phyloP scores from a whole-genome alignment of 2,113 vertebrate genomes.

The Donacobius atricapilla region DNA sequence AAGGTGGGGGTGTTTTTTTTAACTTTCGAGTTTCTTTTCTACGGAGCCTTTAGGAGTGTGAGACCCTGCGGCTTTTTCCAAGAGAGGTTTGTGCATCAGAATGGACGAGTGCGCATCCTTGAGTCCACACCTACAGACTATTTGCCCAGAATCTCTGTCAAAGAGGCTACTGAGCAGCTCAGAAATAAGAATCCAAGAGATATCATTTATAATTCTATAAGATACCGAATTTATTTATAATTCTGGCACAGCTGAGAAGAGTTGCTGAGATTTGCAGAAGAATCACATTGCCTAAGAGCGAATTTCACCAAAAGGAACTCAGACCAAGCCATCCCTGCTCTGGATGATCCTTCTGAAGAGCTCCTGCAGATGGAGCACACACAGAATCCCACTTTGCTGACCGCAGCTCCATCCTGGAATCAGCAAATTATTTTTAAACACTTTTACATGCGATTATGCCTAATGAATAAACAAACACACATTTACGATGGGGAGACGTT shows the following conservation, averaged over 20 bases:
- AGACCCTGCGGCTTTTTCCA: neutral
- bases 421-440: neutral
- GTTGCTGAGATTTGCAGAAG: neutral
- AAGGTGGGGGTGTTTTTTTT: neutral
- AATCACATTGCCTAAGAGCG: neutral
- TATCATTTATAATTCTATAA: neutral
- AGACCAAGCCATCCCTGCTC: neutral
- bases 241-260: neutral
- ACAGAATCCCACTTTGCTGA: neutral
- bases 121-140: neutral
- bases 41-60: neutral
- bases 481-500: neutral
- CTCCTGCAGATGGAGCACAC: neutral
- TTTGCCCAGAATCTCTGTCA: neutral
- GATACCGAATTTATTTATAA: neutral
- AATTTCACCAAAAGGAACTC: neutral
- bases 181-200: neutral
- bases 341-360: neutral
- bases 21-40: neutral
- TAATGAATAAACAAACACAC: slow-evolving; percentile 19
- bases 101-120: fast-evolving
- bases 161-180: neutral
- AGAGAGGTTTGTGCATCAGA: neutral
- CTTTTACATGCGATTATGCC: neutral
- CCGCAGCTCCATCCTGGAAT: neutral